phyloP scores from a whole-genome alignment of 2,797 vertebrate genomes.

The Cynopterus sphinx region DNA sequence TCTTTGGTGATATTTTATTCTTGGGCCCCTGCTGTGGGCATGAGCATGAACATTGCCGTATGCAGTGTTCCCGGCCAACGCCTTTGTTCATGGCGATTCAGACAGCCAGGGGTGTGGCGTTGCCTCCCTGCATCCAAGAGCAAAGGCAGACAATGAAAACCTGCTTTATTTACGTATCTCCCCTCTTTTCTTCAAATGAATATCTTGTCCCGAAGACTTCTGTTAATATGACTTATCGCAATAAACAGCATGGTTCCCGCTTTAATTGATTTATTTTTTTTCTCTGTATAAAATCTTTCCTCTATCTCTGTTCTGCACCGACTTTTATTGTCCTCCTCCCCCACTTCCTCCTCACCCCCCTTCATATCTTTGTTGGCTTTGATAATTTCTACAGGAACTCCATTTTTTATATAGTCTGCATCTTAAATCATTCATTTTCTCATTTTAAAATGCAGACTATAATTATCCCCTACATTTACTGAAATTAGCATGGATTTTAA shows the following conservation, averaged over 20 bases:
- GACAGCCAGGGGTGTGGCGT: neutral
- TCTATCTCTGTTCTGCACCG: constrained; percentile 42
- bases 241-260: constrained; percentile 54
- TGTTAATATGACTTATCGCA: constrained; percentile 51
- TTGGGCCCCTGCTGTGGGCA: neutral
- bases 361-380: constrained; percentile 41
- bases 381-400: constrained; percentile 64
- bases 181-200: constrained; percentile 46
- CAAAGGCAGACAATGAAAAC: constrained; percentile 33
- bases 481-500: constrained; percentile 72
- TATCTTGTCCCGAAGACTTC: constrained; percentile 24
- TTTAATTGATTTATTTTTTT: constrained; percentile 66
- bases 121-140: neutral
- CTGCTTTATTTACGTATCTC: neutral
- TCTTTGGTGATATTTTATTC: neutral
- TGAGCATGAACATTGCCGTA: neutral
- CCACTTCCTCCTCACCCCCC: too few relatives aligned
- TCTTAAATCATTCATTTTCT: constrained; percentile 79
- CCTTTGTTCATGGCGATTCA: neutral
- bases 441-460: constrained; percentile 76
- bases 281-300: constrained; percentile 1
- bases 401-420: constrained; percentile 58
- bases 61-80: neutral
- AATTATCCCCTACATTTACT: constrained; percentile 71
- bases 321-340: constrained; percentile 40